A percentile compares a stretch with the other conserved stretches of the same genome.
Evolutionary conservation across 2,113 vertebrate species (phyloP).

Genomic region (Colinus virginianus): DNA sequence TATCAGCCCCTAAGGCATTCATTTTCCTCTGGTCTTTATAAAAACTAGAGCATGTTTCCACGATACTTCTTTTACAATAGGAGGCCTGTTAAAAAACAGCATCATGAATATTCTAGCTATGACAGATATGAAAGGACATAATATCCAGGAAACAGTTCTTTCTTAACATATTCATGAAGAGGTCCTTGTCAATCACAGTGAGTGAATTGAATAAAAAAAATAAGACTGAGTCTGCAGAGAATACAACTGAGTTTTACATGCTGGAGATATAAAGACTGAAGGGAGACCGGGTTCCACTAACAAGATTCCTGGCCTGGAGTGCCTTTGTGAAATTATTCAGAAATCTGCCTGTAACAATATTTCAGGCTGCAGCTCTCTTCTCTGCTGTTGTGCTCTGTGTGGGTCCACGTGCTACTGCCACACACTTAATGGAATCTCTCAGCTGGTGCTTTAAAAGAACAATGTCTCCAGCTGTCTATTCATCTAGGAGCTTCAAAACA

Average conservation of each 20-base stretch:
- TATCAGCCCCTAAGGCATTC: constrained; percentile 42
- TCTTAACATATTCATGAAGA: constrained; percentile 64
- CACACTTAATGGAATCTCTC: constrained; percentile 62
- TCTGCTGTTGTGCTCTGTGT: constrained; percentile 12
- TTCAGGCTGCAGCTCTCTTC: constrained; percentile 59
- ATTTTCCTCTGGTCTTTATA: constrained; percentile 62
- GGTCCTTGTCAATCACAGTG: constrained; percentile 68
- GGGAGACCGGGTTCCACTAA: constrained; percentile 27
- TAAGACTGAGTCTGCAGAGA: constrained; percentile 21
- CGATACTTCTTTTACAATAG: constrained; percentile 62
- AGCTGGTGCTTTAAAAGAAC: constrained; percentile 68
- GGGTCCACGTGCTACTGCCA: constrained; percentile 51
- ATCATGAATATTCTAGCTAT: constrained; percentile 75
- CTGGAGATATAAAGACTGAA: constrained; percentile 58
- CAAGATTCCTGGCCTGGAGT: constrained; percentile 60
- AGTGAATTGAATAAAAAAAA: constrained; percentile 70
- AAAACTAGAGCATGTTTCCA: constrained; percentile 55
- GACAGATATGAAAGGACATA: constrained; percentile 74
- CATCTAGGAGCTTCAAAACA: constrained; percentile 73
- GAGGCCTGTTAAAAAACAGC: constrained; percentile 65
- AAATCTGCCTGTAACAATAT: constrained; percentile 54
- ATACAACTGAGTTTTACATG: constrained; percentile 62
- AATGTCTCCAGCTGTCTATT: constrained; percentile 52
- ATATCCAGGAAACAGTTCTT: constrained; percentile 60
- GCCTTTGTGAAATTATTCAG: constrained; percentile 64